Conservation (phyloP, 2,113 vertebrate genomes). For the Ailuropoda melanoleuca region DNA sequence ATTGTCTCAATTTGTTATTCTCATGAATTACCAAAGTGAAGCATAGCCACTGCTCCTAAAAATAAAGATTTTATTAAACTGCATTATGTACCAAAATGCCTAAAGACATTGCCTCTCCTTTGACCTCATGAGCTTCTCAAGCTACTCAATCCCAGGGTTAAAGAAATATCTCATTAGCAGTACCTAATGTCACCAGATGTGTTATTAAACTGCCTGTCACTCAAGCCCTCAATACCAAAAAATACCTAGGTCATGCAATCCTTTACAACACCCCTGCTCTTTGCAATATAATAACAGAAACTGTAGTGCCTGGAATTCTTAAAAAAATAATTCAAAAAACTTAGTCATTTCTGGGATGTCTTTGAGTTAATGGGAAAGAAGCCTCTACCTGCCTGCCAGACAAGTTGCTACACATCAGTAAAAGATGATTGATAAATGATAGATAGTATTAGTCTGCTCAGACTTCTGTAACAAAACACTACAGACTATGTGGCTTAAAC, state of each 20-base stretch:
- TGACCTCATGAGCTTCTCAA: not conserved
- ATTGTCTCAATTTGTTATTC: slow-evolving; percentile 13
- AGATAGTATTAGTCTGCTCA: not conserved
- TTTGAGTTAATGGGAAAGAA: not conserved
- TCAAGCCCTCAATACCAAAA: not conserved
- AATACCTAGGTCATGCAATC: not conserved
- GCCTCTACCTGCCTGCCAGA: not conserved
- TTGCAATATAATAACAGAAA: slow-evolving; percentile 4
- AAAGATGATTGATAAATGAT: not conserved
- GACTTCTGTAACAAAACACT: not conserved
- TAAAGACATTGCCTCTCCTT: not conserved
- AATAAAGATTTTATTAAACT: slow-evolving; percentile 30
- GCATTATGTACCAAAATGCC: not conserved
- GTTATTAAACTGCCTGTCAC: slow-evolving; percentile 11
- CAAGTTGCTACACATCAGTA: not conserved
- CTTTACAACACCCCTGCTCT: not conserved
- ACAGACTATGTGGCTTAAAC: not conserved
- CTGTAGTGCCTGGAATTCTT: not conserved
- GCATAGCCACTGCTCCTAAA: not conserved
- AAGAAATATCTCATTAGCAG: slow-evolving; percentile 1
- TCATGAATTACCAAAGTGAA: not conserved
- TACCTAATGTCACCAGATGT: not conserved
- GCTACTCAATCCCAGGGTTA: not conserved
- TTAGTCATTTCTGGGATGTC: not conserved
- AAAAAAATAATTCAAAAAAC: not conserved